Base-by-base conservation (phyloP, 2,797 vertebrate genomes). In the Phalloptychus januarius region DNA sequence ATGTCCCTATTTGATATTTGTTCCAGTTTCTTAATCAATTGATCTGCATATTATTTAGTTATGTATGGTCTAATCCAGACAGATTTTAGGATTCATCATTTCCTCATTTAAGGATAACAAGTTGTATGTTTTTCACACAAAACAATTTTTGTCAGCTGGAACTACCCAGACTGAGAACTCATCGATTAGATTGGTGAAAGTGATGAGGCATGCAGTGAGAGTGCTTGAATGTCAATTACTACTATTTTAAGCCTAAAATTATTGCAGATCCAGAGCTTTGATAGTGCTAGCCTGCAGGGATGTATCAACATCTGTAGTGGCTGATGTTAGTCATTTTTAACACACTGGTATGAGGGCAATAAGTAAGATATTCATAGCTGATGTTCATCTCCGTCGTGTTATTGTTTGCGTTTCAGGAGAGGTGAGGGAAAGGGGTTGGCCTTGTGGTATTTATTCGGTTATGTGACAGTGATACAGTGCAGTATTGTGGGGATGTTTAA, bases 181-280 rank as follows among this genome's bases (percentile, higher is more conserved):
- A 25, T 40, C 20, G 20, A 25, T 3, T 40, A 25, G 23, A 69
- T 40, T 25, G 65, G 23, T 69, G 10, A n/a, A 69, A 42, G 65
- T 5, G 38, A n/a, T n/a, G 28, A 72, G 10, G 7, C 28, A 31
- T 36, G 11, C 45, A 25, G 65, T 78, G 67, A 75, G 83, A n/a
- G 12, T 44, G 23, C 40, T 69, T 69, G 23, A 38, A 12, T 40
- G 12, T 44, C 25, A 88, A 86, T 78, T 78, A 75, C 79, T 75
- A 38, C 69, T 69, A 75, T 74, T 86, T 46, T 28, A 56, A 85
- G 71, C 80, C 46, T 65, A 46, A 87, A 81, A 70, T 75, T 80
- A 75, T 67, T 1, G 12, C 69, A 42, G 56, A 54, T 71, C 58
- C 78, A 78, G 77, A 87, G 79, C 11, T 42, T 67, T n/a, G 23